Percentiles rank a stretch among this genome's conserved stretches.
These are phyloP conservation scores for Heterotis niloticus DNA, from an alignment of 2,113 vertebrate species.

Conservation along the genomic window DNA sequence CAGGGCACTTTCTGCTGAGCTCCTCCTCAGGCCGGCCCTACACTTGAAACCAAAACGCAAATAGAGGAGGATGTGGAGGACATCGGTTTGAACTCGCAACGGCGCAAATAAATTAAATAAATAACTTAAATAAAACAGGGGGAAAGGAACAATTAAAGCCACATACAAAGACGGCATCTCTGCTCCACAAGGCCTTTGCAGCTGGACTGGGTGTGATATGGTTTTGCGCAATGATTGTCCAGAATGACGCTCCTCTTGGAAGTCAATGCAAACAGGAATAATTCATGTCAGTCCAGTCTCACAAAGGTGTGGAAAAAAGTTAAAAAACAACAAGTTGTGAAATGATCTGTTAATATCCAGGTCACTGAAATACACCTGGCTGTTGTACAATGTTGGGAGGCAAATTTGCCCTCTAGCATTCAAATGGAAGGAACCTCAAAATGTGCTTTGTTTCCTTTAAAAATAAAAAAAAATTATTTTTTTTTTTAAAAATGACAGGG, in stretches of 20 bases:
- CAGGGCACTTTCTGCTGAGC: not conserved
- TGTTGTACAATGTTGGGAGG: not conserved
- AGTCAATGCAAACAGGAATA: not conserved
- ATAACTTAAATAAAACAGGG: constrained; percentile 22
- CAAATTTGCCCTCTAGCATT: constrained; percentile 13
- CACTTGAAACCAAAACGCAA: not conserved
- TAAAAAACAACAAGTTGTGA: not conserved
- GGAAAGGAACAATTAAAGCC: not conserved
- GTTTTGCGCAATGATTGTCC: not conserved
- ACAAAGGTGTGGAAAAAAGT: not conserved
- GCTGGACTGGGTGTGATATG: too few species aligned
- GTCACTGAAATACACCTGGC: too few species aligned
- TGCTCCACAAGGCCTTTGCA: not conserved
- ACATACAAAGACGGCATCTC: not conserved
- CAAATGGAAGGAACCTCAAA: too few species aligned
- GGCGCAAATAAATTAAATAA: constrained; percentile 25
- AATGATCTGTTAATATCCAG: not conserved
- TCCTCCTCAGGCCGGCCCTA: not conserved
- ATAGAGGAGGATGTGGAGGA: not conserved
- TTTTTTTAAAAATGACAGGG: too few species aligned
- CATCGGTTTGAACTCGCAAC: not conserved
- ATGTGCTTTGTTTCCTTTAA: too few species aligned
- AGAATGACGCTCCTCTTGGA: not conserved
- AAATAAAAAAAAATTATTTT: too few species aligned
- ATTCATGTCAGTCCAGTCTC: too few species aligned